Conservation (phyloP, 2,113 vertebrate genomes). For the Lophius piscatorius region DNA sequence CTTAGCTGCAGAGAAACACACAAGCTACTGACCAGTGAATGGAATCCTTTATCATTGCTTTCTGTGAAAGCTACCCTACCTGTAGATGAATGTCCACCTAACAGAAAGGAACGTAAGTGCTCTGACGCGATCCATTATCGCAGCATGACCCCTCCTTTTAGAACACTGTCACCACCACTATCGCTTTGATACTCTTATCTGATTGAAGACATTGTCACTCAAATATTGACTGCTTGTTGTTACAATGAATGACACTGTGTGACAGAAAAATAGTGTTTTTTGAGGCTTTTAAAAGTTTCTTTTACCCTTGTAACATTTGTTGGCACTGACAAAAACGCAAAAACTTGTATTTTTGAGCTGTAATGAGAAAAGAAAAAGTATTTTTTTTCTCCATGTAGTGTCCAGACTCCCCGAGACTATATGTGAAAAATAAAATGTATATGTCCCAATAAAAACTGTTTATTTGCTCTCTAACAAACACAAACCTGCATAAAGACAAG, state of each 20-base stretch:
- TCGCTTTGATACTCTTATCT: constrained; percentile 53
- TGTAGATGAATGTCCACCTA: constrained; percentile 56
- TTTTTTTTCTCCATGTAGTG: constrained; percentile 62
- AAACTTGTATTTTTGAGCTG: constrained; percentile 46
- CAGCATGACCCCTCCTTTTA: constrained; percentile 44
- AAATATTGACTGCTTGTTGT: constrained; percentile 38
- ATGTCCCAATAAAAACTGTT: constrained; percentile 41
- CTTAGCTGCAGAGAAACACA: constrained; percentile 44
- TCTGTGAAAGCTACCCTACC: constrained; percentile 75
- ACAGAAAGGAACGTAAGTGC: constrained; percentile 43
- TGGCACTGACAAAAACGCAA: constrained; percentile 56
- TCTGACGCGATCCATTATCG: constrained; percentile 50
- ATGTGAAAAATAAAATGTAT: constrained; percentile 62
- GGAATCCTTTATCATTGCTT: constrained; percentile 63
- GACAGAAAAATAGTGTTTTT: constrained; percentile 36
- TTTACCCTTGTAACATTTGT: constrained; percentile 53
- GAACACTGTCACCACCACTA: constrained; percentile 55
- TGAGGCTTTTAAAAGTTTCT: constrained; percentile 55
- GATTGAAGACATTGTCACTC: constrained; percentile 46
- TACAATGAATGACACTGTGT: constrained; percentile 59
- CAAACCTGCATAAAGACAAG: neutral
- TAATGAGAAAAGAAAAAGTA: constrained; percentile 27
- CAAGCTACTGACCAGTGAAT: constrained; percentile 64
- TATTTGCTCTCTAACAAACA: constrained; percentile 9
- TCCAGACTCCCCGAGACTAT: constrained; percentile 45